Conservation (phyloP, 1,140 invertebrate species). For the Zaprionus nigranus region DNA sequence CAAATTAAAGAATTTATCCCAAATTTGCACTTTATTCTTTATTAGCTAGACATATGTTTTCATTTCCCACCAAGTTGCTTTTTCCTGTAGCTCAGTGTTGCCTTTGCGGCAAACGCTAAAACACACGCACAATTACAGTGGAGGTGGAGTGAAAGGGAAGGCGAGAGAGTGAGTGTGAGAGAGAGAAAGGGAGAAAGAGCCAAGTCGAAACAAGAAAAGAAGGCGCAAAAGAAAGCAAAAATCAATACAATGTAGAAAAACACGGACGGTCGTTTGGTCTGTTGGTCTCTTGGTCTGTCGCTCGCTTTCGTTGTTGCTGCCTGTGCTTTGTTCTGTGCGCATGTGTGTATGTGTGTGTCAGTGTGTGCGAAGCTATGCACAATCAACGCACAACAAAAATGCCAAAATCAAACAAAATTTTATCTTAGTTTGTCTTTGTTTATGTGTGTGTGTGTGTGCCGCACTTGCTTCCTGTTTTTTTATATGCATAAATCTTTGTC, state of each 20-base stretch:
- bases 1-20: background rate
- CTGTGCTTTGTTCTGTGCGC: conserved; percentile 32
- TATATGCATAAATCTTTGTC: conserved; percentile 56
- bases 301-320: conserved; percentile 43
- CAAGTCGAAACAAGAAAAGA: conserved; percentile 47
- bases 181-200: background rate
- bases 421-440: conserved; percentile 22
- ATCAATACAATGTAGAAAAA: conserved; percentile 77
- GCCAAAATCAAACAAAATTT: conserved; percentile 70
- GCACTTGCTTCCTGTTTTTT: conserved; percentile 62
- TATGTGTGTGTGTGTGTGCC: conserved; percentile 21
- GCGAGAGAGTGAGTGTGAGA: background rate
- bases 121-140: conserved; percentile 69
- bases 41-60: background rate
- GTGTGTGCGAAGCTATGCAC: conserved; percentile 57
- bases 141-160: background rate
- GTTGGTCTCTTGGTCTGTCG: conserved; percentile 10
- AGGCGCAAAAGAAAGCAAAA: conserved; percentile 72
- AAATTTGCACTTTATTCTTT: background rate
- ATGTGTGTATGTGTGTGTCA: conserved; percentile 16
- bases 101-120: conserved; percentile 54
- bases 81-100: conserved; percentile 32
- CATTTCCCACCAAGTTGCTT: background rate
- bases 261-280: conserved; percentile 54
- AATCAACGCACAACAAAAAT: conserved; percentile 56